Conservation (phyloP, 92 coral and sea anemone species). For the Phenganax subtilis region DNA sequence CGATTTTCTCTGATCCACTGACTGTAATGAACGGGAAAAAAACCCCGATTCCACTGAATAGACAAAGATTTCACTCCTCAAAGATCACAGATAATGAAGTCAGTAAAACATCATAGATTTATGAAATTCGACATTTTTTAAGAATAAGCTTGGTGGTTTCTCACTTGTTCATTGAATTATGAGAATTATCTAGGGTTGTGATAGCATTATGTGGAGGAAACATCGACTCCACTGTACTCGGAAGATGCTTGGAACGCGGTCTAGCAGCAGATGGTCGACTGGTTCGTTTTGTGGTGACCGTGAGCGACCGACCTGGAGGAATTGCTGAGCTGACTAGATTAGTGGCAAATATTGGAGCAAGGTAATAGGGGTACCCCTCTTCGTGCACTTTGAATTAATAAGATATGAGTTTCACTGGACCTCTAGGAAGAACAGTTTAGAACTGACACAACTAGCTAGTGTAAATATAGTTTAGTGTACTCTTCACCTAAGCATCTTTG, state of each 20-base stretch:
- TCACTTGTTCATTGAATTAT: background rate
- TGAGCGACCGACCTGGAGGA: slow-evolving; percentile 90
- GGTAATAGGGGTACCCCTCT: slow-evolving; percentile 46
- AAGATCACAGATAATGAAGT: too few species aligned
- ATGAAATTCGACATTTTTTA: too few species aligned
- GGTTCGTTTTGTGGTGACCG: slow-evolving; percentile 79
- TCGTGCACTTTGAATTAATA: background rate
- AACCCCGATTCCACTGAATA: too few species aligned
- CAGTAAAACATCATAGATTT: too few species aligned
- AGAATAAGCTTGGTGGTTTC: too few species aligned
- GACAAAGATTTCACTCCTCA: too few species aligned
- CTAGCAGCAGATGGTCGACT: slow-evolving; percentile 88
- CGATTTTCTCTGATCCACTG: too few species aligned
- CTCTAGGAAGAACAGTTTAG: background rate
- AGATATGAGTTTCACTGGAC: background rate
- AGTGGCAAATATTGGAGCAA: slow-evolving; percentile 73
- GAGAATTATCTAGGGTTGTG: slow-evolving; percentile 58
- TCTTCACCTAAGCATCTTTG: background rate
- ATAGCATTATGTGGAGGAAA: slow-evolving; percentile 88
- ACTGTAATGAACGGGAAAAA: too few species aligned
- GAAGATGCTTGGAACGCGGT: slow-evolving; percentile 88
- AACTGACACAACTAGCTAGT: background rate
- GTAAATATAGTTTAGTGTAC: background rate
- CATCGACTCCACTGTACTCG: slow-evolving; percentile 84
- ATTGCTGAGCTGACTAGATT: slow-evolving; percentile 78